phyloP scores from a whole-genome alignment of 1,140 invertebrate species.

The Drosophila neocordata region DNA sequence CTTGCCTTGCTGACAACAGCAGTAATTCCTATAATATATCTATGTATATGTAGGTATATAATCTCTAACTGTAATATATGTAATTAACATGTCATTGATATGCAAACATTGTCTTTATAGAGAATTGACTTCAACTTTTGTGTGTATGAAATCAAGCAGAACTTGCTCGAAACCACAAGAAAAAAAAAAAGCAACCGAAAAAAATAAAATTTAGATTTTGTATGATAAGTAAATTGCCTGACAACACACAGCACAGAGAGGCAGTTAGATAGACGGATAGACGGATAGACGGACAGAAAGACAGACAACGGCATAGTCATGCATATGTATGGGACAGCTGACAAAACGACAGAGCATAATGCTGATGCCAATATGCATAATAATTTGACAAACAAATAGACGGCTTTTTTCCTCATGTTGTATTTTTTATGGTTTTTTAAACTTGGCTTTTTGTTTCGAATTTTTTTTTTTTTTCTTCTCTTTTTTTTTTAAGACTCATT shows the following conservation, averaged over 20 bases:
- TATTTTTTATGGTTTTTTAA: slow-evolving; percentile 3
- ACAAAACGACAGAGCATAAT: slow-evolving; percentile 86
- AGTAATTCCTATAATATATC: too few relatives aligned
- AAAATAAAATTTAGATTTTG: slow-evolving; percentile 19
- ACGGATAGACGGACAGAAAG: neutral
- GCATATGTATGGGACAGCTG: slow-evolving; percentile 76
- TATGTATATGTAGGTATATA: neutral
- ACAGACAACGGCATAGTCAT: slow-evolving; percentile 23
- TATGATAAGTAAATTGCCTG: slow-evolving; percentile 15
- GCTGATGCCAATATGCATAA: slow-evolving; percentile 33
- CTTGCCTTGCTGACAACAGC: too few relatives aligned
- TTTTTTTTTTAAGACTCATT: slow-evolving; percentile 44
- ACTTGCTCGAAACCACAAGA: slow-evolving; percentile 8
- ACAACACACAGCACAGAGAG: neutral
- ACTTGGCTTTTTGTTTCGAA: slow-evolving; percentile 9
- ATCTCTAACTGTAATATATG: slow-evolving; percentile 53
- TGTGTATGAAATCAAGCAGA: slow-evolving; percentile 19
- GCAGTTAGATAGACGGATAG: neutral
- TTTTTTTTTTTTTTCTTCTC: neutral
- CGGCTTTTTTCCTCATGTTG: neutral
- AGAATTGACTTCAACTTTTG: slow-evolving; percentile 14
- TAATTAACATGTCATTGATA: slow-evolving; percentile 55
- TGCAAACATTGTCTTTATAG: slow-evolving; percentile 34
- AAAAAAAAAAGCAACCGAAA: neutral
- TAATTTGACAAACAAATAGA: slow-evolving; percentile 23